These are phyloP conservation scores for Meloe dianella DNA, from an alignment of 2,888 invertebrate species.

Conservation along the genomic window DNA sequence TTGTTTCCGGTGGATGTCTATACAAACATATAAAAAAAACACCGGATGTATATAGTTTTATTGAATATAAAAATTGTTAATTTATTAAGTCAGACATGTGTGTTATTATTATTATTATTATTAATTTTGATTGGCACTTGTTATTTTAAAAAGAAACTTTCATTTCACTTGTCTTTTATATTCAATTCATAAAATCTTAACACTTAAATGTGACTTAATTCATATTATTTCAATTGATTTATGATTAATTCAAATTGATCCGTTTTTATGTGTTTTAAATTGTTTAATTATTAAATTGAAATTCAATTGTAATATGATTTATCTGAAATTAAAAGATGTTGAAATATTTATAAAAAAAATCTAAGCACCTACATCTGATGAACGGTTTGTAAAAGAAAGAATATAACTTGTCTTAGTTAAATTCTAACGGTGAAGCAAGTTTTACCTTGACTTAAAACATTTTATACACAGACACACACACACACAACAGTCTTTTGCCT, in stretches of 20 bases:
- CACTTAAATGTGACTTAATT: background rate
- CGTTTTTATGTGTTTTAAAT: background rate
- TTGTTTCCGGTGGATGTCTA: conserved; percentile 1
- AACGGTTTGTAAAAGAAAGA: conserved; percentile 24
- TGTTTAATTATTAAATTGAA: background rate
- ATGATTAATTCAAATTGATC: background rate
- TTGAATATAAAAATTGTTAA: background rate
- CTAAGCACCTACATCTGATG: conserved; percentile 24
- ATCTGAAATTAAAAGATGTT: background rate
- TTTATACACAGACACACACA: conserved; percentile 11
- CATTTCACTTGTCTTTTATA: conserved; percentile 20
- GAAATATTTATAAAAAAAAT: background rate
- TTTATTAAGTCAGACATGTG: background rate
- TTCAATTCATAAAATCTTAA: conserved; percentile 22
- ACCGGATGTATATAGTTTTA: background rate
- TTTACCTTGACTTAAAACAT: conserved; percentile 43
- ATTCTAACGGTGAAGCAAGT: conserved; percentile 42
- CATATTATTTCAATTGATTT: background rate
- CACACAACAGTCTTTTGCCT: conserved; percentile 38
- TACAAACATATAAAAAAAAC: background rate
- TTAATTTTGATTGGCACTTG: background rate
- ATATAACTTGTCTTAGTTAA: conserved; percentile 38
- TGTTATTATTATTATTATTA: background rate
- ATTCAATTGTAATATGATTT: background rate
- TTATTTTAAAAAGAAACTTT: conserved; percentile 25